Evolutionary conservation across 2,888 invertebrate species (phyloP), one percentile per base, ranked within the genome.

Genomic region (Desoria tigrina): DNA sequence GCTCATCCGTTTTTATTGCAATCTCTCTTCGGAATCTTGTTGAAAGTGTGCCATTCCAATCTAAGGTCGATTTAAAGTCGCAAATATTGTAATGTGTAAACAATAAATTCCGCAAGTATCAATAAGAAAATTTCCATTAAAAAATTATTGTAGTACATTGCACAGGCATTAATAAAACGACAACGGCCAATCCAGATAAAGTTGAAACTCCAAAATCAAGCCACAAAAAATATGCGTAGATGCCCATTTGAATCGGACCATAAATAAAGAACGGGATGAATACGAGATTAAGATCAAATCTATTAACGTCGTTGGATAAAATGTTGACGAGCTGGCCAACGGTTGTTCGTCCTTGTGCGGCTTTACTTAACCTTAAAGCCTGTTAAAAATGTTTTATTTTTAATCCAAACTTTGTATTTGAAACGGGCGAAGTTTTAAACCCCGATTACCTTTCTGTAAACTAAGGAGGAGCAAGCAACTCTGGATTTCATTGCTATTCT

Each of bases 261-360:
- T 94, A 88, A 92, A 94, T 92, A 37, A 94, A 83, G 79, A 91
- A 95, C 81, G 95, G 95, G 7, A 94, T 81, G 79, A 95, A 91
- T 74, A 92, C 45, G 62, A 94, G 86, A n/a, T 91, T 90, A 78
- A 93, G 86, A 79, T 97, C 97, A 80, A 97, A 94, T 60, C 90
- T 86, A 77, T 90, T 91, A 73, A 97, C 92, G 80, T 98, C 97
- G 79, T 96, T 98, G 0, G 96, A 94, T 65, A 98, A 83, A 16
- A 97, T 85, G 80, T 96, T 97, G 32, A 97, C 93, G 65, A 97
- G 87, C 81, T 96, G 93, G 0, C 96, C 96, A 0, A 90, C 88
- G 0, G 94, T 90, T 0, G 94, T 94, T 79, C 92, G 88, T 7
- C 89, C 89, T 53, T 94, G 82, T 1, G 94, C 91, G 4, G 88